These are phyloP conservation scores for Chrysina gloriosa DNA, from an alignment of 2,888 invertebrate species.

Conservation along the genomic window DNA sequence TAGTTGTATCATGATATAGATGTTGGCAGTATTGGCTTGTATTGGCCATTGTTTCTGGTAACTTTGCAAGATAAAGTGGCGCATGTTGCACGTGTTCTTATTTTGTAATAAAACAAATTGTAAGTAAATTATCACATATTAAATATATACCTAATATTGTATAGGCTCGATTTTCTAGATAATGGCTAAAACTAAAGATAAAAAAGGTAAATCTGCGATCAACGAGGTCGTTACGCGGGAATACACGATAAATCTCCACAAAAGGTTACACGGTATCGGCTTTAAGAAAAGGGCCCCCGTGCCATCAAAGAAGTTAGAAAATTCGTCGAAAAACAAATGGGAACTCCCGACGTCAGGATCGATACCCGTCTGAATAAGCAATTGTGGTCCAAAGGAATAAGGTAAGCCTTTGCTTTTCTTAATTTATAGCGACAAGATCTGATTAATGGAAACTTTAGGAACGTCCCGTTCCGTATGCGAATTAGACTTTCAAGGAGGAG, in stretches of 20 bases:
- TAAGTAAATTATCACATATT: too few species aligned
- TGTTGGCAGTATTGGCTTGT: too few species aligned
- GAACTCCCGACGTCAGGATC: constrained; percentile 97
- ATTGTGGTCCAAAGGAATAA: constrained; percentile 98
- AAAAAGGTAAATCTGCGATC: constrained; percentile 96
- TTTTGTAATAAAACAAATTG: too few species aligned
- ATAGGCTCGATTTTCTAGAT: not conserved
- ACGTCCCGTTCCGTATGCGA: constrained; percentile 97
- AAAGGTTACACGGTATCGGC: constrained; percentile 96
- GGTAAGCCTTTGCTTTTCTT: constrained; percentile 69
- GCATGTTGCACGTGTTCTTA: too few species aligned
- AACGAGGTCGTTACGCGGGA: constrained; percentile 99
- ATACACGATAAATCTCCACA: constrained; percentile 98
- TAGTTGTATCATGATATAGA: too few species aligned
- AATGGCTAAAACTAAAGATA: constrained; percentile 90
- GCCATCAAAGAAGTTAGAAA: constrained; percentile 97
- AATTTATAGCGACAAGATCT: not conserved
- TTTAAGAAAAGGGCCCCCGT: constrained; percentile 98
- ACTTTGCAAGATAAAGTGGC: too few species aligned
- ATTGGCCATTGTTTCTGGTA: too few species aligned
- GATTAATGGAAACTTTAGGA: constrained; percentile 72
- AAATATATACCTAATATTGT: too few species aligned
- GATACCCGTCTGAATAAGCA: constrained; percentile 98
- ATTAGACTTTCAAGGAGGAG: constrained; percentile 96
- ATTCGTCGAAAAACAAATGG: constrained; percentile 98